phyloP scores from a whole-genome alignment of 2,888 invertebrate species.

The Rotaria sp. region DNA sequence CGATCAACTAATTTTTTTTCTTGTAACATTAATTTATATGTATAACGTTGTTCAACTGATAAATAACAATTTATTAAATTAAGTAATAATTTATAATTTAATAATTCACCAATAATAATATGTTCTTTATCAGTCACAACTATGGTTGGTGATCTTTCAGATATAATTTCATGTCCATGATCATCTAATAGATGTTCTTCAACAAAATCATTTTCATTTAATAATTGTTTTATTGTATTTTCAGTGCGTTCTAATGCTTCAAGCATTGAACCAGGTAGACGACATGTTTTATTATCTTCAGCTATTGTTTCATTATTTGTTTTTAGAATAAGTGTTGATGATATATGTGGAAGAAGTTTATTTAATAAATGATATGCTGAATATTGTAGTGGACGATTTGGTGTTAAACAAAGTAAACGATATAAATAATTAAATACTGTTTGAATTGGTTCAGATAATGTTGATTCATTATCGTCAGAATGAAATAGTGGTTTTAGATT shows the following conservation, averaged over 20 bases:
- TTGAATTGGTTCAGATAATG: not conserved
- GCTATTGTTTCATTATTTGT: not conserved
- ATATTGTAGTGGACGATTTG: constrained; percentile 26
- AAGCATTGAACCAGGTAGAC: not conserved
- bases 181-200: not conserved
- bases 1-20: not conserved
- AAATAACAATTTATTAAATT: not conserved
- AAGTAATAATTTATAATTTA: not conserved
- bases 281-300: not conserved
- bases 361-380: not conserved
- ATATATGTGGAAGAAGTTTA: constrained; percentile 9
- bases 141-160: not conserved
- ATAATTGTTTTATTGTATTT: constrained; percentile 19
- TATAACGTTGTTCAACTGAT: not conserved
- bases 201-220: not conserved
- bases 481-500: constrained; percentile 14
- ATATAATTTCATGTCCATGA: not conserved
- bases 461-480: not conserved
- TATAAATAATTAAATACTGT: constrained; percentile 4
- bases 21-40: constrained; percentile 8
- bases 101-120: not conserved
- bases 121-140: not conserved
- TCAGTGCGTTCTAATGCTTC: constrained; percentile 14
- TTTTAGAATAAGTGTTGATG: not conserved
- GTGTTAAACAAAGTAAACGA: constrained; percentile 11